phyloP scores from a whole-genome alignment of 2,113 vertebrate species.

The Chloropsis hardwickii region DNA sequence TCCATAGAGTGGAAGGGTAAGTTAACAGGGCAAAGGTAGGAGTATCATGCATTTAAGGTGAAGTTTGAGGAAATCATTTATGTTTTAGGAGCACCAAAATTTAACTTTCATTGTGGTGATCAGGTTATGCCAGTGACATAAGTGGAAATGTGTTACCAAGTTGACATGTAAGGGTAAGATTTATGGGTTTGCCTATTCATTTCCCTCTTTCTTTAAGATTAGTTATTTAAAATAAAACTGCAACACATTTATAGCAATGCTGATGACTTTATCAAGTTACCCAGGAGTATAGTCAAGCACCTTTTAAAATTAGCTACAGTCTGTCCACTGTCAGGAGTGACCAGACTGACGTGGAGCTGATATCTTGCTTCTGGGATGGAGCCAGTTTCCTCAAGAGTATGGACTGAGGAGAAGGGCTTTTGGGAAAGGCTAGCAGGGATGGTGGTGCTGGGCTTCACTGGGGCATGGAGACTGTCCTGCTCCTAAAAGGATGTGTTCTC shows the following conservation, averaged over 20 bases:
- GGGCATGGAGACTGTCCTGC: background rate
- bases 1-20: background rate
- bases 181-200: background rate
- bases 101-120: background rate
- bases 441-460: background rate
- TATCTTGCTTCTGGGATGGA: background rate
- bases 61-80: background rate
- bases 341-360: background rate
- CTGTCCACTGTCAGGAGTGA: background rate
- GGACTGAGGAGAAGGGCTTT: background rate
- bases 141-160: background rate
- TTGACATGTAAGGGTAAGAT: background rate
- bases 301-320: background rate
- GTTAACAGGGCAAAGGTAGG: background rate
- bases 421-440: background rate
- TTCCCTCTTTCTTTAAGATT: background rate
- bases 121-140: background rate
- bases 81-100: background rate
- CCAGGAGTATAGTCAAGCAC: background rate
- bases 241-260: background rate
- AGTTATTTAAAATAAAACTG: background rate
- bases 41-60: background rate
- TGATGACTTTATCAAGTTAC: background rate
- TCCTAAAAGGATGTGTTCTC: background rate
- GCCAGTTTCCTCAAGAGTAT: background rate